A percentile compares a stretch with the other conserved stretches of the same genome.
Evolutionary conservation across 2,113 vertebrate species (phyloP).

Genomic region (Barbus barbus): DNA sequence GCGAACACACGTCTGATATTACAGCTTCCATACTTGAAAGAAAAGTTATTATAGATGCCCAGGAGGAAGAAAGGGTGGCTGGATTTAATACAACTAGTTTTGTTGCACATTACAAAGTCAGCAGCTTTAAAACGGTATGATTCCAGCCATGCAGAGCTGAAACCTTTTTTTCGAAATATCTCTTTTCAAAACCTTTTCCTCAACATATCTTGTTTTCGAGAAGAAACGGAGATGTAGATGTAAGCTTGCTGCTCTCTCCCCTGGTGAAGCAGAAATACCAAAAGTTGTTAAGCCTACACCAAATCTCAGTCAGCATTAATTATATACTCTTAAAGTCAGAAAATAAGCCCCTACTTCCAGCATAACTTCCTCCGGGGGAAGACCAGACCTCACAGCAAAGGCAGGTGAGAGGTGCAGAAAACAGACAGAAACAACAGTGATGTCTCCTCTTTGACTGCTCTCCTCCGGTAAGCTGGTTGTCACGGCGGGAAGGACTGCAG

Average conservation of each 20-base stretch:
- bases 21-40: conserved; percentile 45
- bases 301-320: neutral
- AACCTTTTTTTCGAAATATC: conserved; percentile 15
- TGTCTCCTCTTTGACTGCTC: neutral
- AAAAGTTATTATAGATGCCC: conserved; percentile 55
- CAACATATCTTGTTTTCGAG: neutral
- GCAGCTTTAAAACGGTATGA: conserved; percentile 31
- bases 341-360: neutral
- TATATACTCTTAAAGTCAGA: neutral
- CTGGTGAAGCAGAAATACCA: neutral
- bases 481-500: neutral
- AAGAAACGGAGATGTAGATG: neutral
- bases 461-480: neutral
- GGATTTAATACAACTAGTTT: conserved; percentile 45
- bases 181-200: too few relatives aligned
- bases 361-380: neutral
- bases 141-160: conserved; percentile 40
- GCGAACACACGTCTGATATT: conserved; percentile 35
- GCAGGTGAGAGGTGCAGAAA: neutral
- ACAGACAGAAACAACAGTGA: neutral
- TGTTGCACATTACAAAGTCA: conserved; percentile 40
- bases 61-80: conserved; percentile 41
- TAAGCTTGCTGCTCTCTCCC: neutral
- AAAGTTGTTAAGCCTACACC: neutral
- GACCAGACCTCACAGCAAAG: neutral